Conservation (phyloP, 1,140 invertebrate species). For the Drosophila oshimai region DNA sequence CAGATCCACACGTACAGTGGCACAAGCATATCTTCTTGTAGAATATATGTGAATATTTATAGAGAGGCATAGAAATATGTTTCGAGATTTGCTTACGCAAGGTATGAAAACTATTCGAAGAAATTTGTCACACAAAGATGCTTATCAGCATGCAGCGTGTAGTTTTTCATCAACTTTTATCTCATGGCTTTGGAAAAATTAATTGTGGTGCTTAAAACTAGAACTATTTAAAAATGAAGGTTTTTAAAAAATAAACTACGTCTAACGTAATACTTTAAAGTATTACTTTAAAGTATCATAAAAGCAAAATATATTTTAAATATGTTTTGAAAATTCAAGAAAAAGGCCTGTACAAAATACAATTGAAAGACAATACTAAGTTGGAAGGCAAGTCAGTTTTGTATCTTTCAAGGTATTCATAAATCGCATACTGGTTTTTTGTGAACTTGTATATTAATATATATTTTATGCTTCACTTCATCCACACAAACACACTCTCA, state of each 20-base stretch:
- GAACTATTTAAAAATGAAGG: too few relatives aligned
- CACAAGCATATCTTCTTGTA: background rate
- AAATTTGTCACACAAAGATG: conserved; percentile 1
- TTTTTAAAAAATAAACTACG: too few relatives aligned
- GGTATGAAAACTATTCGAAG: conserved; percentile 6
- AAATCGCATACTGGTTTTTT: conserved; percentile 9
- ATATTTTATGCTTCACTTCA: conserved; percentile 74
- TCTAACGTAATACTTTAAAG: too few relatives aligned
- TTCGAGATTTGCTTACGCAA: background rate
- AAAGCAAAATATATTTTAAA: too few relatives aligned
- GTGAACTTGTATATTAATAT: conserved; percentile 54
- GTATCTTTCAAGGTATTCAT: background rate
- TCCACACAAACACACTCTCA: conserved; percentile 20
- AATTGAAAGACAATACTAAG: background rate
- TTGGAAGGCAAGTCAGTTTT: background rate
- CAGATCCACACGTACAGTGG: conserved; percentile 5
- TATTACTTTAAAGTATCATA: too few relatives aligned
- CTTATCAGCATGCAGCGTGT: background rate
- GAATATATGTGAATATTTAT: conserved; percentile 22
- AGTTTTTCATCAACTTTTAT: too few relatives aligned
- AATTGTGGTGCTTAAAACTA: too few relatives aligned
- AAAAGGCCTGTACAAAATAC: background rate
- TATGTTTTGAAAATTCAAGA: too few relatives aligned
- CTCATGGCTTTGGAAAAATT: too few relatives aligned
- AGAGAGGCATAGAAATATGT: conserved; percentile 19